phyloP scores from a whole-genome alignment of 2,797 vertebrate genomes.

The Antennarius maculatus region DNA sequence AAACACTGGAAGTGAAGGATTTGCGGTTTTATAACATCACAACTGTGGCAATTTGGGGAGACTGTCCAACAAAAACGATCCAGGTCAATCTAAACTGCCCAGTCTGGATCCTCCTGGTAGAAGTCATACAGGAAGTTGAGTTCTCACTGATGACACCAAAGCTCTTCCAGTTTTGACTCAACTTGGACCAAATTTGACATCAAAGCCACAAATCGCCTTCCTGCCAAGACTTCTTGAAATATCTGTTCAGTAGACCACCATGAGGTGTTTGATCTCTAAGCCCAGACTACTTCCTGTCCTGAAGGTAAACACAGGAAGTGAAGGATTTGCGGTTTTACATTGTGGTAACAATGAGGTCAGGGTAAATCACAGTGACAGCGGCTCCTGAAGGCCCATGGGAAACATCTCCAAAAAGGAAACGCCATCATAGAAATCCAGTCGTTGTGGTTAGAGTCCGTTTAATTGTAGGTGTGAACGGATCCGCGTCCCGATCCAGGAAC shows the following conservation, averaged over 20 bases:
- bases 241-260: slow-evolving; percentile 11
- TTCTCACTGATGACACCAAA: slow-evolving; percentile 32
- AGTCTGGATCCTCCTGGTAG: neutral
- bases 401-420: slow-evolving; percentile 27
- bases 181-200: neutral
- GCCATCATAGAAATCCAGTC: neutral
- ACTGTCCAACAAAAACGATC: slow-evolving; percentile 17
- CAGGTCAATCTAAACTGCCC: too few relatives aligned
- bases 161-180: slow-evolving; percentile 12
- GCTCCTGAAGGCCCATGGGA: slow-evolving; percentile 43
- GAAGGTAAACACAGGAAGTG: slow-evolving; percentile 72
- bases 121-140: neutral
- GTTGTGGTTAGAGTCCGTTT: too few relatives aligned
- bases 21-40: slow-evolving; percentile 17
- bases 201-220: neutral
- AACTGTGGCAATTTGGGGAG: neutral
- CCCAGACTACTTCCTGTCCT: slow-evolving; percentile 63
- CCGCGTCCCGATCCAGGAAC: too few relatives aligned
- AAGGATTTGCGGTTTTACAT: slow-evolving; percentile 26
- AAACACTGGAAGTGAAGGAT: slow-evolving; percentile 71
- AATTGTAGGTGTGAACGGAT: too few relatives aligned
- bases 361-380: slow-evolving; percentile 55
- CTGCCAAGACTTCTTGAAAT: slow-evolving; percentile 2
- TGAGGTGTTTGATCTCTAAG: slow-evolving; percentile 57
- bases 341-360: slow-evolving; percentile 46